Base-by-base conservation (phyloP, 1,140 invertebrate species). In the Amphibalanus amphitrite region DNA sequence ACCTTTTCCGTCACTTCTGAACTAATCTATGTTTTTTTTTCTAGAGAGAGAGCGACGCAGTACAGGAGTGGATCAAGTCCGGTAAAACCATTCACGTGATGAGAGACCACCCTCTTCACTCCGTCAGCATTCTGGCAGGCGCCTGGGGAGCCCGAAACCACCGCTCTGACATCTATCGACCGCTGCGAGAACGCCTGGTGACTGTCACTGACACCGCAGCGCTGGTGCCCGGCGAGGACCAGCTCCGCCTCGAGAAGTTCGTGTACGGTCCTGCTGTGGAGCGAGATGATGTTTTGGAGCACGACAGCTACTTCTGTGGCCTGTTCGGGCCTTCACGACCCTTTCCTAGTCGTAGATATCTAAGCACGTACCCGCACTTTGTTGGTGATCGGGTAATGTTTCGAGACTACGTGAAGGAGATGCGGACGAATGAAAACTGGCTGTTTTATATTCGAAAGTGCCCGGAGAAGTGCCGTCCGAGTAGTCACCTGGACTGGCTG, bases 31-130 rank as follows among this genome's bases (percentile, higher is more conserved):
- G n/a, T n/a, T n/a, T n/a, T n/a, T n/a, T n/a, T 38, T 69, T 59
- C 1, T 23, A 64, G 26, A 47, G 75, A 28, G 75, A 76, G 69
- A 71, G 70, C 0, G 70, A 47, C 25, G 75, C 75, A 29, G 75
- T 76, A 1, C 38, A 71, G 0, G 71, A 76, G 38, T 76, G 75
- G 75, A 28, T 76, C 20, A 25, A 70, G 29, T 71, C 69, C 6
- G 71, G 70, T 1, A 70, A 71, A 29, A 69, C 75, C 13, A 73
- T 76, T 25, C 75, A 76, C 67, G 70, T 74, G 0, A 75, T 76
- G 73, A 13, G 75, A 38, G 72, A 73, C 29, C 72, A 73, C 29
- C 72, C 71, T 0, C 26, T 30, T 3, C 47, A 59, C 23, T 8
- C 47, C 1, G 47, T 59, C 47, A 59, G 47, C 47, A 59, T 59